These are phyloP conservation scores for Eublepharis macularius DNA, from an alignment of 2,113 vertebrate species.

Conservation along the genomic window DNA sequence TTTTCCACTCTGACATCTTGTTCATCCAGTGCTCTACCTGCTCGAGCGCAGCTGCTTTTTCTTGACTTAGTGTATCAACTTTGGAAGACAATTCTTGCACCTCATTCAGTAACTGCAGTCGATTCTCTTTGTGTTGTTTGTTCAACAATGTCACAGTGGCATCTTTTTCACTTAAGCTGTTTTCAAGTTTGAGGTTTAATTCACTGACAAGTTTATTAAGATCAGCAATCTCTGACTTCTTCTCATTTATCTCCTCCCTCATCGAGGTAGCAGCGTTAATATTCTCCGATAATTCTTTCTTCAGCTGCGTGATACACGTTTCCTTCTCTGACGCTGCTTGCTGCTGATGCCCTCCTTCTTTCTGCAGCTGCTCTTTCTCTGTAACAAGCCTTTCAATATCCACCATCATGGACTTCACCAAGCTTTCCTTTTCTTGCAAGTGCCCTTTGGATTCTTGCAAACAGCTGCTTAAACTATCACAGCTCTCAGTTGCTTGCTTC, in stretches of 20 bases:
- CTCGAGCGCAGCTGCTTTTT: constrained; percentile 81
- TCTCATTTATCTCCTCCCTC: constrained; percentile 81
- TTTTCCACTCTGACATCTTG: constrained; percentile 86
- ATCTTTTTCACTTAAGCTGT: constrained; percentile 82
- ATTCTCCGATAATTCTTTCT: constrained; percentile 81
- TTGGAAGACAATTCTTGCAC: constrained; percentile 74
- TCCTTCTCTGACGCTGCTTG: constrained; percentile 84
- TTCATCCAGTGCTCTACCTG: constrained; percentile 76
- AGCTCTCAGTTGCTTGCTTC: constrained; percentile 75
- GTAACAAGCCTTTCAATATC: constrained; percentile 69
- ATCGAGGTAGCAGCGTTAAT: constrained; percentile 76
- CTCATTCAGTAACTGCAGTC: constrained; percentile 67
- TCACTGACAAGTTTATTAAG: constrained; percentile 79
- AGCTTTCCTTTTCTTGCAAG: constrained; percentile 82
- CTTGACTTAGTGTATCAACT: constrained; percentile 77
- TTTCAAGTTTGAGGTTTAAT: constrained; percentile 80
- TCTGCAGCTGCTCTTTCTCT: constrained; percentile 82
- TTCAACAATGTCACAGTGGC: constrained; percentile 80
- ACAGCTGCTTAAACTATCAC: constrained; percentile 74
- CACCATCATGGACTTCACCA: constrained; percentile 80
- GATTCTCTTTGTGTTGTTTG: constrained; percentile 78
- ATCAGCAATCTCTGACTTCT: constrained; percentile 74
- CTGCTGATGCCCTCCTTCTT: constrained; percentile 76
- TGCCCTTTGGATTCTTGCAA: constrained; percentile 79
- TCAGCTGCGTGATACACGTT: constrained; percentile 82